Base-by-base conservation (phyloP, 64 coral and sea anemone species). In the Hydrozoanthus tunicans region DNA sequence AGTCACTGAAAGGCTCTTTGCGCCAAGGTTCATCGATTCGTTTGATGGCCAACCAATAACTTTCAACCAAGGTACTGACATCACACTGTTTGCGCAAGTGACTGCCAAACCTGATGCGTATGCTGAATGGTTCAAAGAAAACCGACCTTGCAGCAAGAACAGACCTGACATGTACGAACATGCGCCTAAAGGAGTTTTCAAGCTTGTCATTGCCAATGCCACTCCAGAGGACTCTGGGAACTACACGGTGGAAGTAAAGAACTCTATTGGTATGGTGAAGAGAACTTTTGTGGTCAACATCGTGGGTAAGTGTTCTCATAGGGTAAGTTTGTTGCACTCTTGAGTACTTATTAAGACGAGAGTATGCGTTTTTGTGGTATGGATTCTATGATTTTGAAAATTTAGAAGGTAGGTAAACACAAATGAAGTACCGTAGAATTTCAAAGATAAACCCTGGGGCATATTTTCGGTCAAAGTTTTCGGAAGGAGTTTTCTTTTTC, bases 81-180 rank as follows among this genome's bases (percentile, higher is more conserved):
- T 96, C 24, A 91, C 89, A 59, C 89, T 96, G 53, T 94, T 23
- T 89, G 89, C 89, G 0, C 68, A 82, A 20, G 92, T 96, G 59
- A 94, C 86, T 67, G 95, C 92, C 7, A 94, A 96, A 58, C 95
- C 95, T 6, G 80, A 67, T 8, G 92, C 95, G 13, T 60, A 81
- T 62, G 64, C 93, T 58, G 92, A 94, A 26, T 96, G 95, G 95
- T 93, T 86, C 25, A 96, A 96, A 54, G 95, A 96, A 53, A 90
- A 94, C 20, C 77, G 80, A 70, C 93, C 93, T 43, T 78, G 93
- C 3, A 83, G 61, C 5, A 90, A 94, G 73, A 88, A 81, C 68
- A 94, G 91, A 23, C 86, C 89, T 20, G 51, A 88, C 27, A 88
- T 96, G 63, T 91, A 93, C 66, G 90, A 91, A 51, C 89, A 93